Evolutionary conservation across 2,113 vertebrate species (phyloP), one percentile per base, ranked within the genome.

Genomic region (Oreochromis spilurus): DNA sequence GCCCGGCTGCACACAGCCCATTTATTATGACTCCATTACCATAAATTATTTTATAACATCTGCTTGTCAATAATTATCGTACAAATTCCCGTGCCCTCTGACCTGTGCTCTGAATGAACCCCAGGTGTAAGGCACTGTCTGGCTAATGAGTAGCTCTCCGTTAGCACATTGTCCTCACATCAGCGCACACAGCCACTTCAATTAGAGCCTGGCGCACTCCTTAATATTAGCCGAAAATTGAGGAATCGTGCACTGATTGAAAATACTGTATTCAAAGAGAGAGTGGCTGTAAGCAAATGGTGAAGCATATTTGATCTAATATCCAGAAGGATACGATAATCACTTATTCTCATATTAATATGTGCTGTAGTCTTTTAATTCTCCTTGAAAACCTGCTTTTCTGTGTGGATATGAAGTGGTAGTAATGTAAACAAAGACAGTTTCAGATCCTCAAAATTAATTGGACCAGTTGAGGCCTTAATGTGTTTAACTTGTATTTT

Each of bases 31-130:
- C 95, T 95, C 90, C 96, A 96, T 97, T 96, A 96, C 55, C 96
- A 96, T 96, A 96, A 95, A 96, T 95, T 94, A 96, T 96, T 96
- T 95, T 96, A 96, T 94, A 97, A 94, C 95, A 95, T 96, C 94
- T 96, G 94, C 95, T 96, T 95, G 89, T 96, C 94, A 96, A 96
- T 96, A 96, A 97, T 96, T 95, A 96, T 91, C 82, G 84, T 88
- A 90, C 92, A 91, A 92, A 95, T 93, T 91, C 89, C 65, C 19
- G 24, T 62, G 91, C 83, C 94, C 95, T 91, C 83, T 95, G 93
- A 95, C 94, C 95, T 88, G 53, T 81, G 89, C 91, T 90, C 93
- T 84, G 92, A 87, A 84, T 82, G 93, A 95, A 96, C 91, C 95
- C 94, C 96, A 96, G 96, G 95, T 96, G 96, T 94, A 94, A 62